Base-by-base conservation (phyloP, 1,140 invertebrate genomes). In the Euwallacea fornicatus region DNA sequence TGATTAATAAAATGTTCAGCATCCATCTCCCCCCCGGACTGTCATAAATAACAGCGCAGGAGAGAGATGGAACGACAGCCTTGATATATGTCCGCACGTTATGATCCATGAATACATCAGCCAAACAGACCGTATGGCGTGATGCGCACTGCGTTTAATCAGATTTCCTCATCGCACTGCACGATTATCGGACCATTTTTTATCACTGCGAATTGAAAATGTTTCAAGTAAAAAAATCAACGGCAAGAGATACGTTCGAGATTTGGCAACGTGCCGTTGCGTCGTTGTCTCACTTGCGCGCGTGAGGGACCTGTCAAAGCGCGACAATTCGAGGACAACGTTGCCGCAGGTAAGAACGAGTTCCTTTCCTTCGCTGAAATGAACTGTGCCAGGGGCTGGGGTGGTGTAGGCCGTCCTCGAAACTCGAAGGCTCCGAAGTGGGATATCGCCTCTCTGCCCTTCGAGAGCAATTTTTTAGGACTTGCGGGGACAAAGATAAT, bases 61-160 rank as follows among this genome's bases (percentile, higher is more conserved):
- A 50, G 46, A 50, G 46, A 10, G 46, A 50, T 10, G 9, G 55
- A 72, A 33, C 21, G 76, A 77, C 76, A 77, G 76, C 74, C 75
- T 75, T 77, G 76, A 77, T 77, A 72, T 77, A 77, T 77, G 74
- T 74, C 72, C 72, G 74, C 73, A 69, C 75, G 74, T 77, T 77
- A 77, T 76, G 76, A 77, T 76, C 74, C 76, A 76, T 76, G 76
- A 76, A 77, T 77, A 76, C 75, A 77, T 77, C 76, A 73, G 73
- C 63, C 74, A 72, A 71, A 62, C 74, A 55, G 70, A 71, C 61
- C 69, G 69, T 71, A 71, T 71, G 69, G 61, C 69, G 61, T 62
- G 42, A 10, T 55, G 55, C 69, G 61, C 69, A 47, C 10, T 55
- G 55, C 69, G 61, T 71, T 71, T 71, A 71, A 71, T 71, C 46